Conservation (phyloP, 2,797 vertebrate genomes). For the Acestrorhynchus altus region DNA sequence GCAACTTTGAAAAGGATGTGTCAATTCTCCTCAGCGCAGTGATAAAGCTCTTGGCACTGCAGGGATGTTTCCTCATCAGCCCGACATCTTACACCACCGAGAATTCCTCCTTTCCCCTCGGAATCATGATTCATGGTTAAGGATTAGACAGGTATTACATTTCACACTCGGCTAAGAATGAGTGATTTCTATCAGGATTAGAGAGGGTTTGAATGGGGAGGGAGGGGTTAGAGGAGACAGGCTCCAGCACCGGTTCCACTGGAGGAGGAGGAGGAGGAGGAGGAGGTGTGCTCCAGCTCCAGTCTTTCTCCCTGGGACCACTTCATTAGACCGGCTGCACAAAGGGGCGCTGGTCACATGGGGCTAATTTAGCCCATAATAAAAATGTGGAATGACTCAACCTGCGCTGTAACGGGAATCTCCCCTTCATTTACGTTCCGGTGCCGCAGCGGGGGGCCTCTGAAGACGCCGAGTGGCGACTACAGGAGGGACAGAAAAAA, state of each 20-base stretch:
- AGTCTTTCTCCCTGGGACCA: constrained; percentile 67
- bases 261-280: constrained; percentile 15
- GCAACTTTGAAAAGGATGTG: not conserved
- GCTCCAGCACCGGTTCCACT: not conserved
- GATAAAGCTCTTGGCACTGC: constrained; percentile 6
- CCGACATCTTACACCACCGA: not conserved
- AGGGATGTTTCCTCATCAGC: constrained; percentile 1
- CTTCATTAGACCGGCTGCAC: constrained; percentile 74
- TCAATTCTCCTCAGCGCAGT: not conserved
- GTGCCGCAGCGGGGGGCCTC: constrained; percentile 63
- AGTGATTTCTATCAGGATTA: constrained; percentile 36
- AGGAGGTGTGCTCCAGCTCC: constrained; percentile 57
- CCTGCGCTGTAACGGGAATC: constrained; percentile 65
- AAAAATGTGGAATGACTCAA: constrained; percentile 71
- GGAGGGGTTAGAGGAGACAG: not conserved
- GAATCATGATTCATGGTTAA: not conserved
- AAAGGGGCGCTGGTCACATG: constrained; percentile 74
- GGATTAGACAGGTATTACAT: constrained; percentile 39
- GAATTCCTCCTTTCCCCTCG: not conserved
- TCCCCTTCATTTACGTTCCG: constrained; percentile 68
- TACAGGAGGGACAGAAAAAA: constrained; percentile 10
- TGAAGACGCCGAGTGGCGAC: constrained; percentile 71
- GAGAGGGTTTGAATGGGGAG: not conserved
- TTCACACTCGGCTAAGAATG: not conserved
- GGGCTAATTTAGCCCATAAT: constrained; percentile 78